Evolutionary conservation across 2,888 invertebrate genomes (phyloP).

Genomic region (Blomia tropicalis): DNA sequence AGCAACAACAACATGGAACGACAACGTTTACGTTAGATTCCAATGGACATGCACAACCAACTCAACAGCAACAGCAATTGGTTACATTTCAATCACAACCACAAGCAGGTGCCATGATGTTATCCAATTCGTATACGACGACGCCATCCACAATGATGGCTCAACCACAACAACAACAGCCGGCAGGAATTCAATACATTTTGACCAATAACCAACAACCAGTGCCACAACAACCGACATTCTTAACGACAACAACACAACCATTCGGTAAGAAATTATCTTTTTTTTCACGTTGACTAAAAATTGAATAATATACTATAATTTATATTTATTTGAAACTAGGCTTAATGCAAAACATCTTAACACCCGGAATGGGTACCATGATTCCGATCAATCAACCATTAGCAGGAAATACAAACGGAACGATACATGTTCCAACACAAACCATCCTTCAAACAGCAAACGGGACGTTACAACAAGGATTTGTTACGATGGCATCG

Average conservation of each 20-base stretch:
- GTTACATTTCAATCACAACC: constrained; percentile 14
- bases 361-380: not conserved
- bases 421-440: constrained; percentile 33
- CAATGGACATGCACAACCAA: not conserved
- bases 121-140: not conserved
- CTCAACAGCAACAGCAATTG: not conserved
- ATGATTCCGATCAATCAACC: not conserved
- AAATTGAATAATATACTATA: no score
- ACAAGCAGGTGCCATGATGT: not conserved
- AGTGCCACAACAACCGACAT: not conserved
- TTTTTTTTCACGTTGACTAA: no score
- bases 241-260: not conserved
- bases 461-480: not conserved
- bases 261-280: constrained; percentile 5
- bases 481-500: not conserved
- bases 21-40: not conserved
- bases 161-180: not conserved
- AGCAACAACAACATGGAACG: not conserved
- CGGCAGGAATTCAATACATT: not conserved
- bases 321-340: not conserved
- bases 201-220: not conserved
- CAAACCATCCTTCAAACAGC: not conserved
- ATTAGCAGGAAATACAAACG: constrained; percentile 33
- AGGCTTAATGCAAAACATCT: constrained; percentile 1
- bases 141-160: not conserved